Conservation (phyloP, 2,797 vertebrate genomes). For the Jordanella pulchra region DNA sequence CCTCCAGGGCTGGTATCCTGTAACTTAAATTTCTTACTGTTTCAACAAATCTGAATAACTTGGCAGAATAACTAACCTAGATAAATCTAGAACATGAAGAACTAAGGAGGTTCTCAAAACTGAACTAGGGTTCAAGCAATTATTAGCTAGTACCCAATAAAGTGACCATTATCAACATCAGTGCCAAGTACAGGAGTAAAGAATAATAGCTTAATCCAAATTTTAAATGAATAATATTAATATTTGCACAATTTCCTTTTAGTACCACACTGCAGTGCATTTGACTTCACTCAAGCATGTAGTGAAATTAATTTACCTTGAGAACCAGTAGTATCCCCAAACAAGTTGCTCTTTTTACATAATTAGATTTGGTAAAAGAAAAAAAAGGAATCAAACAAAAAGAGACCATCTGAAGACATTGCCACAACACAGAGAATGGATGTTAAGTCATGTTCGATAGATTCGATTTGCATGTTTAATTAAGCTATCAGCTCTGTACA, state of each 20-base stretch:
- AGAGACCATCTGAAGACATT: conserved; percentile 69
- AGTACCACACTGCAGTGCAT: conserved; percentile 10
- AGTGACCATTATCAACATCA: not conserved
- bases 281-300: conserved; percentile 33
- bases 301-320: conserved; percentile 59
- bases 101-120: not conserved
- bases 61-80: too few species aligned
- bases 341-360: conserved; percentile 37
- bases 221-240: conserved; percentile 10
- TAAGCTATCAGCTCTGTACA: conserved; percentile 82
- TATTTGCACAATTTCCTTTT: not conserved
- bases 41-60: too few species aligned
- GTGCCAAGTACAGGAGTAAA: not conserved
- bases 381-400: conserved; percentile 49
- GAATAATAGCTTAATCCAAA: not conserved
- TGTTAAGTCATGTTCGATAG: conserved; percentile 78
- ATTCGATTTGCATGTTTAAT: conserved; percentile 87
- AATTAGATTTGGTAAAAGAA: conserved; percentile 57
- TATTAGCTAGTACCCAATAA: not conserved
- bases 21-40: too few species aligned
- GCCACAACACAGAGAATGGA: conserved; percentile 65
- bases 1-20: too few species aligned
- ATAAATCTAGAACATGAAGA: not conserved
- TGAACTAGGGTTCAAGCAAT: not conserved
- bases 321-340: conserved; percentile 54